These are phyloP conservation scores for Cryptus armator DNA, from an alignment of 2,888 invertebrate species.

Conservation along the genomic window DNA sequence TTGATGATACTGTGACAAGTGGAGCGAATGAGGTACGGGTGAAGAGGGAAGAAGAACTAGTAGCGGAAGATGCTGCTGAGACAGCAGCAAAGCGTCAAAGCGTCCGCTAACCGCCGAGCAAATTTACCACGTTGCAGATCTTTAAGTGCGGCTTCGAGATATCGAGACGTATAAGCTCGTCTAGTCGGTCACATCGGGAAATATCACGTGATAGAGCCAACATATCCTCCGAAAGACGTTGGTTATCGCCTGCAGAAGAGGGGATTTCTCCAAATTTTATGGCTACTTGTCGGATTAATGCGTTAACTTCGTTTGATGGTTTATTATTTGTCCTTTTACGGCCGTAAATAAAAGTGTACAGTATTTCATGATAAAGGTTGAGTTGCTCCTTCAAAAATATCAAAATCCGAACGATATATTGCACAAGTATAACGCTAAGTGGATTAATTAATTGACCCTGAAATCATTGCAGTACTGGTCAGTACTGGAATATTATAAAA, in stretches of 20 bases:
- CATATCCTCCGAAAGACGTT: neutral
- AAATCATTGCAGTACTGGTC: neutral
- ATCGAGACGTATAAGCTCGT: conserved; percentile 63
- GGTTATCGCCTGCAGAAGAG: neutral
- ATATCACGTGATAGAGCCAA: conserved; percentile 40
- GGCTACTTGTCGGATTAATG: too few species aligned
- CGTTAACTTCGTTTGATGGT: too few species aligned
- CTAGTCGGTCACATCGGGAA: conserved; percentile 8
- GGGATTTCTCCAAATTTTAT: neutral
- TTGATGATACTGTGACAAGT: neutral
- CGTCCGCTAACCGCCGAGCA: conserved; percentile 63
- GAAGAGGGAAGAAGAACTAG: conserved; percentile 66
- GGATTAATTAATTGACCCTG: neutral
- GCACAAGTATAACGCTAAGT: neutral
- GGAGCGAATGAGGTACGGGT: conserved; percentile 50
- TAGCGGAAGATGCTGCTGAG: conserved; percentile 75
- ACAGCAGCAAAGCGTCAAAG: conserved; percentile 72
- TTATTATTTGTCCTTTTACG: neutral
- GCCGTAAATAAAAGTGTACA: too few species aligned
- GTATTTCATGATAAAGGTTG: too few species aligned
- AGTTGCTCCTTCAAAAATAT: neutral
- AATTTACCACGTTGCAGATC: conserved; percentile 80
- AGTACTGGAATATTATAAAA: neutral
- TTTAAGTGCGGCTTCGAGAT: conserved; percentile 78
- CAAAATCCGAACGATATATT: neutral